Conservation (phyloP, 2,888 invertebrate genomes). For the Tuta absoluta region DNA sequence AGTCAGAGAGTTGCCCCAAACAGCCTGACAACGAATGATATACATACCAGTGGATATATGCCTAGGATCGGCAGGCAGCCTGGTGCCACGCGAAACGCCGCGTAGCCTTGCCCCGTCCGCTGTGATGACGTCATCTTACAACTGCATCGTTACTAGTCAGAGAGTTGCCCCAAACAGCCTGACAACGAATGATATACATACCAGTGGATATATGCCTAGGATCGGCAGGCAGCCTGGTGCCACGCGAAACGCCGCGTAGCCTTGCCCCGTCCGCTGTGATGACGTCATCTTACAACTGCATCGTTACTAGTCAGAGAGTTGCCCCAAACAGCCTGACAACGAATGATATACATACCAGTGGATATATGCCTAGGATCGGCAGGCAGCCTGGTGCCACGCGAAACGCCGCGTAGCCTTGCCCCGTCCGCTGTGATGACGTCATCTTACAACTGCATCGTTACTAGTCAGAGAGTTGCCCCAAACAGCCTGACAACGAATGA, state of each 20-base stretch:
- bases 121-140: no score
- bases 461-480: not conserved
- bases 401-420: slow-evolving; percentile 89
- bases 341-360: slow-evolving; percentile 27
- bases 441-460: not conserved
- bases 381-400: not conserved
- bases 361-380: not conserved
- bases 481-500: not conserved
- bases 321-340: no score
- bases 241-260: slow-evolving; percentile 85
- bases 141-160: no score
- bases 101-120: slow-evolving; percentile 92
- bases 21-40: not conserved
- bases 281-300: no score
- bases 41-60: slow-evolving; percentile 46
- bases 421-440: slow-evolving; percentile 78
- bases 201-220: slow-evolving; percentile 47
- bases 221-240: slow-evolving; percentile 66
- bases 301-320: no score
- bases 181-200: no score
- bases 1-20: not conserved
- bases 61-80: slow-evolving; percentile 61
- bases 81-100: slow-evolving; percentile 80
- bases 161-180: no score
- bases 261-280: no score